Evolutionary conservation across 2,113 vertebrate species (phyloP), one percentile per base, ranked within the genome.

Genomic region (Sclerurus mexicanus): DNA sequence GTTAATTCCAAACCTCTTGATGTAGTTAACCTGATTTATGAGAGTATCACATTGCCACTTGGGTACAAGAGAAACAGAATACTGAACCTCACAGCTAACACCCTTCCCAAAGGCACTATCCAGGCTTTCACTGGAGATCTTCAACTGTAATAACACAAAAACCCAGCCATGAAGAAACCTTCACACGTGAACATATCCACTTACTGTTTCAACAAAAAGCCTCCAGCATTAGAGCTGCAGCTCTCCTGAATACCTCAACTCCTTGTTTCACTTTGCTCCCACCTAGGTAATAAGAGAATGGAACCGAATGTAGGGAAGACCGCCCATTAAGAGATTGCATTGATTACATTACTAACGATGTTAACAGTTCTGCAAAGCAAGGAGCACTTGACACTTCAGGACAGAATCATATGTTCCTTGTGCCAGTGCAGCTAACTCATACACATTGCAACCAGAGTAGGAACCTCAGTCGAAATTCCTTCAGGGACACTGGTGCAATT

Each of bases 21-120:
- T 87, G 42, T 25, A 85, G 78, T 96, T 94, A 95, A 91, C 52
- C 35, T 93, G 87, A 89, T 96, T 91, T 93, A 82, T 82, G 59
- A 39, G 56, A 91, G 40, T 91, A 87, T 91, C 69, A 56, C 47
- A 72, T 87, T 94, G 56, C 84, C 92, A 82, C 53, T 64, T 55
- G 74, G 78, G 49, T n/a, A 87, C n/a, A 79, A 68, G 58, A 76
- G 78, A 91, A 97, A 76, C 52, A 44, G 35, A 87, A 85, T 20
- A 44, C 49, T 75, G 93, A 93, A 56, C 72, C 89, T 82, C 82
- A 91, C 40, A 69, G 53, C 85, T 87, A 78, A 91, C 67, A 75
- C 62, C 44, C 49, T 75, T 90, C 92, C 94, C 90, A 90, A 91
- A 94, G 82, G 88, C 88, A 91, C 58, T 82, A 68, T 85, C 71